These are phyloP conservation scores for Scalopus aquaticus DNA, from an alignment of 2,113 vertebrate genomes.

Conservation along the genomic window DNA sequence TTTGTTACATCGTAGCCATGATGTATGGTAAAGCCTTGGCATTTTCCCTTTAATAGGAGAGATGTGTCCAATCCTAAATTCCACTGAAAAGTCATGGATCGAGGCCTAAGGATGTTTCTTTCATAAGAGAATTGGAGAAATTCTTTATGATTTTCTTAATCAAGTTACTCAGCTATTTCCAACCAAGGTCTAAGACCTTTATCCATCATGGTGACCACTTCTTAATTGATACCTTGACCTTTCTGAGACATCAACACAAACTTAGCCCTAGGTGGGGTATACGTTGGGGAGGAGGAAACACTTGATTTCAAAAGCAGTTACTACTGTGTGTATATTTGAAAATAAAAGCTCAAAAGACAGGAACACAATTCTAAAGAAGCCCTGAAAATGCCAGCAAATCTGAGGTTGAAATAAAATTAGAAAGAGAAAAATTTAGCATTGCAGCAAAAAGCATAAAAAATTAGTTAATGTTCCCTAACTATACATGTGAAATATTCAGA, in stretches of 20 bases:
- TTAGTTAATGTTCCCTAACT: background rate
- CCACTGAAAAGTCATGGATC: background rate
- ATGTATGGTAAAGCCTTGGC: background rate
- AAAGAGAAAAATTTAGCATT: background rate
- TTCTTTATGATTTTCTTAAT: background rate
- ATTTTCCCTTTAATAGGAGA: background rate
- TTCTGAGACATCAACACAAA: background rate
- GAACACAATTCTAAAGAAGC: background rate
- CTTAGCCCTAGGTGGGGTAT: background rate
- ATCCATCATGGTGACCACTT: background rate
- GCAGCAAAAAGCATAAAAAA: background rate
- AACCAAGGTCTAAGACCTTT: background rate
- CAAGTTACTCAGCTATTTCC: background rate
- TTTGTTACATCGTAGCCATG: background rate
- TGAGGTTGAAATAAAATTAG: conserved; percentile 5
- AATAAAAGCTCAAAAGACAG: background rate
- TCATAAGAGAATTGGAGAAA: background rate
- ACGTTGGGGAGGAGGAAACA: background rate
- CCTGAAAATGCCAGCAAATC: background rate
- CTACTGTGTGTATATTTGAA: background rate
- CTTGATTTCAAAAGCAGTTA: background rate
- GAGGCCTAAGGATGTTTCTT: background rate
- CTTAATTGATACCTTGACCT: background rate
- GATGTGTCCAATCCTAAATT: background rate
- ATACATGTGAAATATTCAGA: conserved; percentile 19